These are phyloP conservation scores for Scaptomyza hsui DNA, from an alignment of 1,140 invertebrate genomes.

Conservation along the genomic window DNA sequence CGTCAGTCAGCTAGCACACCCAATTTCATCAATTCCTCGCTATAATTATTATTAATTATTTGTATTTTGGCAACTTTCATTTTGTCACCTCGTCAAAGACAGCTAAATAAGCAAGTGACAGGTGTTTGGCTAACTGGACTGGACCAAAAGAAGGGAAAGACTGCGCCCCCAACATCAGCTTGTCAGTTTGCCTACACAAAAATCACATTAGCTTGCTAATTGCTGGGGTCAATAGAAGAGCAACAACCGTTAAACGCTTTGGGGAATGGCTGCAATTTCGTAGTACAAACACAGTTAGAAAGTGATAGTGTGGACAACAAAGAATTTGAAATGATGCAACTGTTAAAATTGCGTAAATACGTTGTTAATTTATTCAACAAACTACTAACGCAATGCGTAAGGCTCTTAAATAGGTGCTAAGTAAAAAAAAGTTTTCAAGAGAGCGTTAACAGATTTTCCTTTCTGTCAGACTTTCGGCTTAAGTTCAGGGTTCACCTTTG, in stretches of 20 bases:
- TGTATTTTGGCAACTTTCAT: slow-evolving; percentile 65
- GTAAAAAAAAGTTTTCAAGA: slow-evolving; percentile 22
- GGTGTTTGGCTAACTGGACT: slow-evolving; percentile 35
- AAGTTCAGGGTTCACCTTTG: not conserved
- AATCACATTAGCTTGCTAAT: slow-evolving; percentile 67
- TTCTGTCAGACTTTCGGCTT: not conserved
- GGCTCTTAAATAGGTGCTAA: slow-evolving; percentile 43
- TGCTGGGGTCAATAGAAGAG: slow-evolving; percentile 51
- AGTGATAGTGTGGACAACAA: slow-evolving; percentile 15
- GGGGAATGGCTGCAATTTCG: slow-evolving; percentile 30
- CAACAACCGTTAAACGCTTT: slow-evolving; percentile 21
- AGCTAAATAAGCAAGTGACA: slow-evolving; percentile 28
- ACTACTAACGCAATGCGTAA: slow-evolving; percentile 39
- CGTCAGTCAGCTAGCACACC: slow-evolving; percentile 8
- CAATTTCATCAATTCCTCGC: slow-evolving; percentile 19
- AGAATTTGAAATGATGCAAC: slow-evolving; percentile 68
- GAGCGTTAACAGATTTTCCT: not conserved
- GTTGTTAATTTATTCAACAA: slow-evolving; percentile 60
- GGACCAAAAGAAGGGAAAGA: not conserved
- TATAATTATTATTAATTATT: slow-evolving; percentile 39
- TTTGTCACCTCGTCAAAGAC: slow-evolving; percentile 40
- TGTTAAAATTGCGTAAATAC: slow-evolving; percentile 32
- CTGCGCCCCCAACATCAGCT: slow-evolving; percentile 3
- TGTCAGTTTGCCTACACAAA: slow-evolving; percentile 36
- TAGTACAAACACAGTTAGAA: slow-evolving; percentile 53